These are phyloP conservation scores for Halictus rubicundus DNA, from an alignment of 1,140 invertebrate species.

Conservation along the genomic window DNA sequence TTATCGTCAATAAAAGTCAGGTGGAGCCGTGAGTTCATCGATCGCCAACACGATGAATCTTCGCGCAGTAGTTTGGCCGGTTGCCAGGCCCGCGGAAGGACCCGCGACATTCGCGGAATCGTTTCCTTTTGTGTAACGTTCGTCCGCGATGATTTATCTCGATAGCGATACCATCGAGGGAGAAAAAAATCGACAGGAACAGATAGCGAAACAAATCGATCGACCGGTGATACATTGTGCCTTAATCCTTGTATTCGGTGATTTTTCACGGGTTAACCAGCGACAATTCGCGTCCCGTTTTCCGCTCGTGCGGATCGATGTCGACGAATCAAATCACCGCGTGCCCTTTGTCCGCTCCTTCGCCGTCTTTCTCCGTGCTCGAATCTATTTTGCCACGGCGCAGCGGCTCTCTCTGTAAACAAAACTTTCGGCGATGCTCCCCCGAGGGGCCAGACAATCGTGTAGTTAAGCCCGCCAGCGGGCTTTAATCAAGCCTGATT, in stretches of 20 bases:
- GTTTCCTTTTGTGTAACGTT: neutral
- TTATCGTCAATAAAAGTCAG: neutral
- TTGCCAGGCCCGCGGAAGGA: conserved; percentile 7
- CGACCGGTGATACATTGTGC: conserved; percentile 20
- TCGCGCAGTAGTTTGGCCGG: neutral
- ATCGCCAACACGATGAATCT: neutral
- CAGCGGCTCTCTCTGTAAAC: neutral
- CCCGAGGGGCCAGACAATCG: neutral
- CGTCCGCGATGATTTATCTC: conserved; percentile 25
- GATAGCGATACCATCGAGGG: neutral
- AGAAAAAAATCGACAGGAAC: neutral
- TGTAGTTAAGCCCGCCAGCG: neutral
- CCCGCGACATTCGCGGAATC: conserved; percentile 14
- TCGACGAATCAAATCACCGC: neutral
- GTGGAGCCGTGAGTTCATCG: neutral
- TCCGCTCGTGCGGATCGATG: too few species aligned
- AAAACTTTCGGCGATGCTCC: neutral
- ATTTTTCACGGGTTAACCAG: conserved; percentile 18
- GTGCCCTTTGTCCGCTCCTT: neutral
- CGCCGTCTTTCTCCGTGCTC: neutral
- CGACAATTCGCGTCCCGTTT: neutral
- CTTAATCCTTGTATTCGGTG: conserved; percentile 22
- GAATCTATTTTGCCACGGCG: neutral
- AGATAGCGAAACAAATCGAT: conserved; percentile 42
- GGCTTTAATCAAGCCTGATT: conserved; percentile 7